Evolutionary conservation across 2,888 invertebrate species (phyloP).

Genomic region (Aphodius sticticus): DNA sequence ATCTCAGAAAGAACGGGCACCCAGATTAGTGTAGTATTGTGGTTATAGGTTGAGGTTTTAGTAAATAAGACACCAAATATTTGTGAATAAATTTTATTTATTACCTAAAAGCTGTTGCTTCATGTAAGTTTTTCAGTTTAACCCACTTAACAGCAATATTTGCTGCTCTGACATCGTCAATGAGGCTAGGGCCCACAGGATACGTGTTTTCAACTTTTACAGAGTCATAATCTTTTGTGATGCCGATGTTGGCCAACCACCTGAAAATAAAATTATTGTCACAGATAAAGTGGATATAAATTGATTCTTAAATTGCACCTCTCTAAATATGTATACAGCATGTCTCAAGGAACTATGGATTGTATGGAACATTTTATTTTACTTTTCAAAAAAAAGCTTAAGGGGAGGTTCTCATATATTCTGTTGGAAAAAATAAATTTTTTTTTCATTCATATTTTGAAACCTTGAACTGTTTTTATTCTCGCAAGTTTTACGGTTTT

Average conservation of each 20-base stretch:
- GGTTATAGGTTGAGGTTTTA: neutral
- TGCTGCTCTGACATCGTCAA: slow-evolving; percentile 64
- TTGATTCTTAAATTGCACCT: no score
- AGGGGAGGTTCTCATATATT: no score
- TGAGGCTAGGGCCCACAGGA: slow-evolving; percentile 70
- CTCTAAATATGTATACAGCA: no score
- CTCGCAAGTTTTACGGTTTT: no score
- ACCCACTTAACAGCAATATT: slow-evolving; percentile 66
- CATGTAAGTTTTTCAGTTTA: slow-evolving; percentile 53
- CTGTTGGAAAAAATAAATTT: no score
- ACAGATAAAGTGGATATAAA: no score
- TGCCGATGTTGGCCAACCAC: slow-evolving; percentile 53
- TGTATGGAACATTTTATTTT: no score
- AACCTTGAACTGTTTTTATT: no score
- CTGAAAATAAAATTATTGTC: slow-evolving; percentile 42
- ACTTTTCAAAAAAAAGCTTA: no score
- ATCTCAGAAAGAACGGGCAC: slow-evolving; percentile 64
- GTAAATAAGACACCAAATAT: slow-evolving; percentile 26
- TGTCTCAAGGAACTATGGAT: no score
- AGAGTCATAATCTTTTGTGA: slow-evolving; percentile 64
- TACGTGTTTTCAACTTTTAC: slow-evolving; percentile 68
- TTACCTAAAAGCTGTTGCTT: slow-evolving; percentile 41
- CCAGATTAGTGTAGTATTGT: slow-evolving; percentile 61
- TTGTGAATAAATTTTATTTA: slow-evolving; percentile 35
- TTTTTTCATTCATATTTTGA: no score